phyloP scores from a whole-genome alignment of 2,888 invertebrate species.

The Plemyria rubiginata region DNA sequence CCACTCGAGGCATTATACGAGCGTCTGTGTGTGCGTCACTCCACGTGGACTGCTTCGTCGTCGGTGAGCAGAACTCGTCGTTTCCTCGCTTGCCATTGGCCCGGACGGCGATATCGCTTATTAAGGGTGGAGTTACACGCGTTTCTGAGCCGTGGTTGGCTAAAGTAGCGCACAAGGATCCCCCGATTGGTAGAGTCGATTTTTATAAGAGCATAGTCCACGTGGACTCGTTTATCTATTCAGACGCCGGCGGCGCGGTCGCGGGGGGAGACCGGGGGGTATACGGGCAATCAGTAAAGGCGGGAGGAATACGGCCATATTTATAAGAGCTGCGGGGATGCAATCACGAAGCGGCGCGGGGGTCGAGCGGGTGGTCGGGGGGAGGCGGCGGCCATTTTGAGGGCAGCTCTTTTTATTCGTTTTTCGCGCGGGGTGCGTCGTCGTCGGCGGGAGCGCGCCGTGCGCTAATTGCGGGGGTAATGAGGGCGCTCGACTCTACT shows the following conservation, averaged over 20 bases:
- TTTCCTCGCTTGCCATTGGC: constrained; percentile 65
- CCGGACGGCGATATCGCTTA: constrained; percentile 76
- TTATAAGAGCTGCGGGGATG: constrained; percentile 86
- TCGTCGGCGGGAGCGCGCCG: constrained; percentile 79
- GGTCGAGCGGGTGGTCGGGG: constrained; percentile 75
- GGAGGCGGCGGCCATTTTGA: constrained; percentile 89
- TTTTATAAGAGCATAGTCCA: constrained; percentile 84
- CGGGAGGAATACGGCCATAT: constrained; percentile 86
- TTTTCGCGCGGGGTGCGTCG: constrained; percentile 85
- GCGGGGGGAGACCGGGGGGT: constrained; percentile 83
- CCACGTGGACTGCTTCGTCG: constrained; percentile 82
- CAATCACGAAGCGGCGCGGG: constrained; percentile 85
- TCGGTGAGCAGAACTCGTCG: constrained; percentile 74
- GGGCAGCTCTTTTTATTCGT: constrained; percentile 88
- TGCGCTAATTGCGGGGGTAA: constrained; percentile 85
- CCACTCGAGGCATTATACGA: constrained; percentile 84
- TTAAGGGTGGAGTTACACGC: constrained; percentile 85
- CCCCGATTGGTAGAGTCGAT: constrained; percentile 74
- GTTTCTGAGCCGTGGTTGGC: constrained; percentile 64
- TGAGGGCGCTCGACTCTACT: constrained; percentile 83
- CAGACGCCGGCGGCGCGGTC: constrained; percentile 85
- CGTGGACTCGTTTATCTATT: constrained; percentile 86
- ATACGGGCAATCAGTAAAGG: constrained; percentile 86
- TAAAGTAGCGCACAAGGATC: constrained; percentile 49
- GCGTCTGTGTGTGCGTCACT: constrained; percentile 75